Conservation (phyloP, 2,113 vertebrate genomes). For the Circaetus gallicus region DNA sequence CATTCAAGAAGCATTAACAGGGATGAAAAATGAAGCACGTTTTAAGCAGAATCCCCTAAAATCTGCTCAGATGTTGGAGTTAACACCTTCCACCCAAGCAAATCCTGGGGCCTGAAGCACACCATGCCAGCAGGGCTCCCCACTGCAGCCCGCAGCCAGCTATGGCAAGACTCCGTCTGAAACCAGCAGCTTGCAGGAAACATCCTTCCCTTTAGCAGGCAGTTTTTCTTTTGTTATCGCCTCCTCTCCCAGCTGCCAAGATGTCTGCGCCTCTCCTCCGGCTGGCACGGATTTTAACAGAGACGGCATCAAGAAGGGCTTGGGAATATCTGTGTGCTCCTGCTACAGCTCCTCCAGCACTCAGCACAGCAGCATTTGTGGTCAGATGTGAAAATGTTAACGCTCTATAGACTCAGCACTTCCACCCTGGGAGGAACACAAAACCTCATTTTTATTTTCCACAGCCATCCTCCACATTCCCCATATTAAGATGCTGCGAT, state of each 20-base stretch:
- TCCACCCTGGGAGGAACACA: neutral
- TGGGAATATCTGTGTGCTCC: neutral
- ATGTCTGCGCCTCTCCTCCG: neutral
- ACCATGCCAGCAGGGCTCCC: neutral
- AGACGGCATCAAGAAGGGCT: neutral
- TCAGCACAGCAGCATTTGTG: neutral
- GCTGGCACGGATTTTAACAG: neutral
- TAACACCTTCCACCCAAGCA: neutral
- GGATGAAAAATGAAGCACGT: fast-evolving
- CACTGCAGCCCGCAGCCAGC: neutral
- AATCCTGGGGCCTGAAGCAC: neutral
- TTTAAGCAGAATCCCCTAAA: neutral
- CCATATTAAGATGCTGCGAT: fast-evolving
- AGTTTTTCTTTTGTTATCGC: neutral
- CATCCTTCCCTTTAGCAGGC: neutral
- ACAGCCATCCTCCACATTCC: neutral
- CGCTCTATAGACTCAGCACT: neutral
- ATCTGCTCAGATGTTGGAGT: neutral
- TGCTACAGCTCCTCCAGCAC: fast-evolving
- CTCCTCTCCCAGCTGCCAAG: neutral
- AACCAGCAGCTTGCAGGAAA: neutral
- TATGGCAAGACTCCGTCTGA: fast-evolving
- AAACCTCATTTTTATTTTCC: neutral
- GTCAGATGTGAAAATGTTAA: neutral
- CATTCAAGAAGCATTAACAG: too few relatives aligned